These are phyloP conservation scores for Amiota communis DNA, from an alignment of 2,888 invertebrate genomes.

Conservation along the genomic window DNA sequence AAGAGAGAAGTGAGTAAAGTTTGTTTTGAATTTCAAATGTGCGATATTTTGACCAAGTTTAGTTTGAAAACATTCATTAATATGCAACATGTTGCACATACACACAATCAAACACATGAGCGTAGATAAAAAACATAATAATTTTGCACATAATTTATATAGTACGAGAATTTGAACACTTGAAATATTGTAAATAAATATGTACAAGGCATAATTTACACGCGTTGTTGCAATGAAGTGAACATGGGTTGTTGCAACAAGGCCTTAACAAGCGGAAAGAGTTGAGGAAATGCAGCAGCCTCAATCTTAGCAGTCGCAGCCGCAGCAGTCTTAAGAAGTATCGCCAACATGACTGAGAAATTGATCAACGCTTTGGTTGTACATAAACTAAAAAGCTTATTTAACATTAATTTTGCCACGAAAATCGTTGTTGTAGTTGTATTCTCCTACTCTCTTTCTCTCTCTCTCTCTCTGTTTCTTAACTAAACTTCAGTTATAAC, in stretches of 20 bases:
- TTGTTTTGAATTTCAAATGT: conserved; percentile 49
- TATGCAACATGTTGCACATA: no score
- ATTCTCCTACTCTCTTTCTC: neutral
- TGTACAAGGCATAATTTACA: conserved; percentile 66
- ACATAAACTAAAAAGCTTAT: conserved; percentile 67
- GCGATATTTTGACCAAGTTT: neutral
- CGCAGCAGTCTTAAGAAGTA: conserved; percentile 27
- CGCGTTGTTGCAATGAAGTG: conserved; percentile 51
- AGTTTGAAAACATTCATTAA: no score
- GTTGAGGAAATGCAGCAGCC: conserved; percentile 41
- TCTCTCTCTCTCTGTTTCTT: no score
- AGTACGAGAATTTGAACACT: conserved; percentile 36
- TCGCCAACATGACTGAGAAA: conserved; percentile 57
- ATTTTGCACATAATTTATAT: conserved; percentile 64
- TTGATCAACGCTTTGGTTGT: conserved; percentile 65
- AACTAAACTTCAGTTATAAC: neutral
- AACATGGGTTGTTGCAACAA: conserved; percentile 30
- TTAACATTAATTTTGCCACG: conserved; percentile 67
- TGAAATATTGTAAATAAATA: conserved; percentile 56
- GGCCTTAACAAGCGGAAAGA: conserved; percentile 35
- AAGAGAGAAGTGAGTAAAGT: no score
- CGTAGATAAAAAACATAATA: conserved; percentile 54
- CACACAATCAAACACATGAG: no score
- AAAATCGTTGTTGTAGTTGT: conserved; percentile 50
- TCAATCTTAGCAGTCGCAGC: conserved; percentile 37